These are phyloP conservation scores for Rhadina sibilatrix DNA, from an alignment of 2,113 vertebrate genomes.

Conservation along the genomic window DNA sequence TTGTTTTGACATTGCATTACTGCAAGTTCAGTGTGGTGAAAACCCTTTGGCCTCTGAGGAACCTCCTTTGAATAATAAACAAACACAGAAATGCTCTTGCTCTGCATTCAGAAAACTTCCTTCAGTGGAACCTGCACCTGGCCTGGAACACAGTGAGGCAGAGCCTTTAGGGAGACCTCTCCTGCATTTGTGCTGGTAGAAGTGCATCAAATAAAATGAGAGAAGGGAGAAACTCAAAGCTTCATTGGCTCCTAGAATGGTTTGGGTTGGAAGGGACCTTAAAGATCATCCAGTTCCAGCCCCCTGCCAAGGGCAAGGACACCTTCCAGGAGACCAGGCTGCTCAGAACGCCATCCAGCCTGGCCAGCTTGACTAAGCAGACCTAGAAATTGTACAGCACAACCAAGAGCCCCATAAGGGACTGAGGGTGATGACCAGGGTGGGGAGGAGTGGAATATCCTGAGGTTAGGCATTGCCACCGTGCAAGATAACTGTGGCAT, in stretches of 20 bases:
- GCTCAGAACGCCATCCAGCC: neutral
- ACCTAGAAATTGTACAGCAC: neutral
- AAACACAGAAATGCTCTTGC: neutral
- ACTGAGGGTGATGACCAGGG: neutral
- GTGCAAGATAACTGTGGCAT: neutral
- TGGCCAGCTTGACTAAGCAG: neutral
- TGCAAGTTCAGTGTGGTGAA: neutral
- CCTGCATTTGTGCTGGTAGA: neutral
- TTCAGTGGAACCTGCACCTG: neutral
- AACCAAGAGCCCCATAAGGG: neutral
- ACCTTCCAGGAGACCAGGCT: neutral
- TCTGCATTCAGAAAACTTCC: neutral
- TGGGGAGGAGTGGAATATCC: no score
- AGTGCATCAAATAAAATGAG: neutral
- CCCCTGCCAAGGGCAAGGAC: neutral
- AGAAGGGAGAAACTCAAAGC: neutral
- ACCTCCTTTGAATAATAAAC: neutral
- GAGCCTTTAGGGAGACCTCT: neutral
- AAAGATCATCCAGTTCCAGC: neutral
- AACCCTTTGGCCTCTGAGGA: neutral
- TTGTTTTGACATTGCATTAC: neutral
- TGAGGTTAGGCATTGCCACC: neutral
- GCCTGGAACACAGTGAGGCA: neutral
- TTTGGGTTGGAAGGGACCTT: neutral
- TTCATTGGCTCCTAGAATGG: neutral